These are phyloP conservation scores for Cuniculus paca DNA, from an alignment of 2,797 vertebrate genomes.

Conservation along the genomic window DNA sequence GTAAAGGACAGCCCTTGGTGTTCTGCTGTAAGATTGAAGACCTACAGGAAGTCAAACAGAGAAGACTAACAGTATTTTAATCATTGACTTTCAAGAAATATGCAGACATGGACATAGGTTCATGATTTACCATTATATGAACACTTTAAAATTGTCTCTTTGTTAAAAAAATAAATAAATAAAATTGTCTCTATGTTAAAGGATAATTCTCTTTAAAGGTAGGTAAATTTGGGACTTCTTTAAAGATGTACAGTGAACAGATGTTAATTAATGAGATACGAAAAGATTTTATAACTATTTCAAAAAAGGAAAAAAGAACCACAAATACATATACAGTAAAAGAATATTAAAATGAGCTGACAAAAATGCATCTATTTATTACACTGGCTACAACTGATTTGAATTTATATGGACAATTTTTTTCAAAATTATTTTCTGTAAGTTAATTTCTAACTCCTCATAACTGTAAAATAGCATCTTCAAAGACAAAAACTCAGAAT, in stretches of 20 bases:
- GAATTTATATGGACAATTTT: neutral
- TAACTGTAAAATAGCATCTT: neutral
- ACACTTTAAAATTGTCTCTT: neutral
- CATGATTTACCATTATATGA: neutral
- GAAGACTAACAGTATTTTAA: neutral
- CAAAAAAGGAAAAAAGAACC: neutral
- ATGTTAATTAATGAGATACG: neutral
- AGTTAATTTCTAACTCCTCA: neutral
- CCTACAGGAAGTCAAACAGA: neutral
- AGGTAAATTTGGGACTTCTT: neutral
- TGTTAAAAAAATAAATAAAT: neutral
- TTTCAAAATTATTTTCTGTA: constrained; percentile 1
- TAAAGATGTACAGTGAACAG: neutral
- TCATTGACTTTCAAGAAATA: constrained; percentile 8
- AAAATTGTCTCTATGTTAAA: constrained; percentile 21
- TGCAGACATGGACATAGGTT: neutral
- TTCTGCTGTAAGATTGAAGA: neutral
- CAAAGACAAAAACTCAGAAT: neutral
- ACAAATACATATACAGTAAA: neutral
- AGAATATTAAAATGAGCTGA: neutral
- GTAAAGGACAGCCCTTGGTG: neutral
- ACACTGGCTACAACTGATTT: neutral
- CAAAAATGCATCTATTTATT: neutral
- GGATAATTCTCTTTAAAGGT: neutral
- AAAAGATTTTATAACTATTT: neutral